A percentile compares a stretch with the other conserved stretches of the same genome.
phyloP scores from a whole-genome alignment of 2,113 vertebrate genomes.

The Bettongia penicillata region DNA sequence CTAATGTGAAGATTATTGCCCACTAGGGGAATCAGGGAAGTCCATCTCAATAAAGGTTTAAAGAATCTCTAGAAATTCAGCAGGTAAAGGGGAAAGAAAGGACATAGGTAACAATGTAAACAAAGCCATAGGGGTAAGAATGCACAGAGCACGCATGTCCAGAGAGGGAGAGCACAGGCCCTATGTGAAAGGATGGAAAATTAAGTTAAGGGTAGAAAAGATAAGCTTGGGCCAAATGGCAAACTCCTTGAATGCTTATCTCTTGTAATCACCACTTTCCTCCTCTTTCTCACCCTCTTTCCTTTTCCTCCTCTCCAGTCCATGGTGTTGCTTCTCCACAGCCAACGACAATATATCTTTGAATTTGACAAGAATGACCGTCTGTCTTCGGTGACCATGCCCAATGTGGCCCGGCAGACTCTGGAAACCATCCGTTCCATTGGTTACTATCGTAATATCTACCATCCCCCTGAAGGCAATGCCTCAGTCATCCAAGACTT shows the following conservation, averaged over 20 bases:
- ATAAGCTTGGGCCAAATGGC: background rate
- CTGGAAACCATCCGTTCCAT: conserved; percentile 96
- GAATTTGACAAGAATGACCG: conserved; percentile 98
- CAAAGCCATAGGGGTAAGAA: background rate
- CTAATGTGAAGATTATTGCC: background rate
- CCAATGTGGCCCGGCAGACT: conserved; percentile 95
- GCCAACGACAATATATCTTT: conserved; percentile 98
- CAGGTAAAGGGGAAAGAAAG: background rate
- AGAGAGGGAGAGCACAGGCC: too few species aligned
- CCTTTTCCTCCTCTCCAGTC: conserved; percentile 87
- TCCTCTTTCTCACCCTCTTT: background rate
- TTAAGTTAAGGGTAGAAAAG: background rate
- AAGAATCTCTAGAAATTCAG: background rate
- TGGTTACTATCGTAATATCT: conserved; percentile 98
- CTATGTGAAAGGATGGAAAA: background rate
- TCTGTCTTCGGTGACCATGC: conserved; percentile 97
- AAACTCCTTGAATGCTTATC: too few species aligned
- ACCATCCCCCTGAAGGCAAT: conserved; percentile 95
- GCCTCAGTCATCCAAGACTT: conserved; percentile 97
- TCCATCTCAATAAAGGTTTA: background rate
- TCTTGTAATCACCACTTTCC: background rate
- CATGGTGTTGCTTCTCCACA: conserved; percentile 97
- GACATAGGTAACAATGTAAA: background rate
- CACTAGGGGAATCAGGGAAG: background rate
- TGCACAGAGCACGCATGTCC: background rate